A percentile compares a stretch with the other conserved stretches of the same genome.
These are phyloP conservation scores for Alligator mississippiensis DNA, from an alignment of 2,113 vertebrate species.

Conservation along the genomic window DNA sequence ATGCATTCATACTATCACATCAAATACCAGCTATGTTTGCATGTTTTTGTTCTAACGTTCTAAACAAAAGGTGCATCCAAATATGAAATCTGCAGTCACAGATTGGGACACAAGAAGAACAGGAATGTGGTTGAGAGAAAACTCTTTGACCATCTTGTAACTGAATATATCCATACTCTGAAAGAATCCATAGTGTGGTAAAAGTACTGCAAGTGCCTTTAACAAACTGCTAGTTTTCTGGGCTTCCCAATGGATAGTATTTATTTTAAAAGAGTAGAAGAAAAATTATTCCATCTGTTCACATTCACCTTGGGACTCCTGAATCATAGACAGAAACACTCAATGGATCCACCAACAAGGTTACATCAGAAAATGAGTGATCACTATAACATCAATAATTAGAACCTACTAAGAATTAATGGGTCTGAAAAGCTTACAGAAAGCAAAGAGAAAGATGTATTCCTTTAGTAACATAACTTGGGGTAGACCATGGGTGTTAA, in stretches of 20 bases:
- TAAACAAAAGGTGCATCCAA: background rate
- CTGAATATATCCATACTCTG: background rate
- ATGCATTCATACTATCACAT: background rate
- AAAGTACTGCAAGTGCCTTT: background rate
- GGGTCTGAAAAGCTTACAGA: background rate
- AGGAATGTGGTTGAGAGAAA: no score
- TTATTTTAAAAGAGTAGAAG: background rate
- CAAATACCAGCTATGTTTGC: background rate
- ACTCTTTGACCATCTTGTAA: background rate
- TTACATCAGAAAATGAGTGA: background rate
- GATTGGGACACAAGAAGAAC: background rate
- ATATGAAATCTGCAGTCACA: background rate
- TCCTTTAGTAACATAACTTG: background rate
- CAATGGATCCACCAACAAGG: conserved; percentile 13
- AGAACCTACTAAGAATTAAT: background rate
- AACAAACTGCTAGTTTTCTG: background rate
- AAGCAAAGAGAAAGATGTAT: background rate
- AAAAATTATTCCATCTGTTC: background rate
- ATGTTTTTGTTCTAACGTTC: background rate
- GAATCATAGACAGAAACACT: background rate
- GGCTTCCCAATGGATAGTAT: background rate
- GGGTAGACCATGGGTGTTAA: background rate
- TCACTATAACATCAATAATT: background rate
- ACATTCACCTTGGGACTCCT: background rate
- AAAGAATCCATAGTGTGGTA: background rate